Conservation (phyloP, 1,140 invertebrate genomes). For the Drosophila serrata region DNA sequence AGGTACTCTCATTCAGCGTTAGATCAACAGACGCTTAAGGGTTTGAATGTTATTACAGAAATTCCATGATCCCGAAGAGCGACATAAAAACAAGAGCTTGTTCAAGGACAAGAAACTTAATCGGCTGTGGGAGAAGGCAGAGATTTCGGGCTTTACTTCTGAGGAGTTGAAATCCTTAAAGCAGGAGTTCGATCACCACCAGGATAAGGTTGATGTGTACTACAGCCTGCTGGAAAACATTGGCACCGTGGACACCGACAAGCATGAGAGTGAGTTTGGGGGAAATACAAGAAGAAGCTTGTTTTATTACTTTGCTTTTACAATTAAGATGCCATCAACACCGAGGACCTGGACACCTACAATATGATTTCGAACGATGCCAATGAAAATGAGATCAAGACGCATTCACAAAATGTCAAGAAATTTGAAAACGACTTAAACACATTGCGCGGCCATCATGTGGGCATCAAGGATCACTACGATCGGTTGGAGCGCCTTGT, state of each 20-base stretch:
- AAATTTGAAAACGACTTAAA: conserved; percentile 89
- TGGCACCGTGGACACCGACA: conserved; percentile 86
- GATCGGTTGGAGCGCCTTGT: conserved; percentile 91
- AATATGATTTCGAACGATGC: conserved; percentile 86
- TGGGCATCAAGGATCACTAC: conserved; percentile 92
- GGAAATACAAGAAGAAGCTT: background rate
- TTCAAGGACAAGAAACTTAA: conserved; percentile 97
- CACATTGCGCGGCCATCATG: conserved; percentile 91
- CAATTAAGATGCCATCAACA: conserved; percentile 87
- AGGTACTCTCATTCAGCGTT: conserved; percentile 69
- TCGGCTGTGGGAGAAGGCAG: conserved; percentile 95
- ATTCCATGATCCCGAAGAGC: conserved; percentile 88
- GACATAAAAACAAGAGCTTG: conserved; percentile 90
- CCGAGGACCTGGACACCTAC: conserved; percentile 88
- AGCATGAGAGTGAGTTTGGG: conserved; percentile 88
- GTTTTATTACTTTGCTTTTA: background rate
- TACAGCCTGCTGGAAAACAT: conserved; percentile 91
- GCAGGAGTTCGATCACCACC: conserved; percentile 96
- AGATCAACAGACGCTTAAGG: background rate
- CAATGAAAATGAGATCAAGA: conserved; percentile 80
- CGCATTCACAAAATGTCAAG: conserved; percentile 81
- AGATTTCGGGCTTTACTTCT: conserved; percentile 92
- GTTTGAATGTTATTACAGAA: conserved; percentile 64
- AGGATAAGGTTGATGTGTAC: conserved; percentile 97
- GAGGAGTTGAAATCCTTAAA: conserved; percentile 93